phyloP scores from a whole-genome alignment of 2,113 vertebrate genomes.

The Hypanus sabinus region DNA sequence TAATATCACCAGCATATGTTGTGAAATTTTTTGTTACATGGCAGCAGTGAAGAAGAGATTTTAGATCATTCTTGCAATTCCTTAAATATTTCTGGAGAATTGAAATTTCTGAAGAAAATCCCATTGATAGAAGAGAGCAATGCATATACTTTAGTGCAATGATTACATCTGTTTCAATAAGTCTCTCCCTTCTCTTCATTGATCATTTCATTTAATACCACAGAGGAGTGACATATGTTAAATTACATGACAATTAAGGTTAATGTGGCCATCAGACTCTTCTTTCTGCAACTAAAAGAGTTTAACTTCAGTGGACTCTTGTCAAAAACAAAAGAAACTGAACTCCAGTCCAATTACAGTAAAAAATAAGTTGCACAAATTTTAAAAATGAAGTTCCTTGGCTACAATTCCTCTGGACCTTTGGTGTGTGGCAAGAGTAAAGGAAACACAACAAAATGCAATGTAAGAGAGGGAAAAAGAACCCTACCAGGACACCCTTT shows the following conservation, averaged over 20 bases:
- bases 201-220: background rate
- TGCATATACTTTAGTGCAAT: background rate
- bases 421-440: no score
- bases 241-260: background rate
- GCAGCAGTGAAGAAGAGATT: no score
- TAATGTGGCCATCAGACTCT: background rate
- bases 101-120: background rate
- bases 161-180: background rate
- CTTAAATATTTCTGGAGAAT: background rate
- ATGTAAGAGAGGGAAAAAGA: no score
- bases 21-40: no score
- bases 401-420: no score
- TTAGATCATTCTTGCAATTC: background rate
- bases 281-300: background rate
- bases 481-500: no score
- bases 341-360: background rate
- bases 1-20: no score
- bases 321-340: background rate
- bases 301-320: background rate
- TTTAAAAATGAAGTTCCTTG: no score
- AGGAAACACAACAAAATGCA: no score
- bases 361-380: background rate
- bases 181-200: background rate
- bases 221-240: background rate
- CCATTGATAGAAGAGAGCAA: background rate